Base-by-base conservation (phyloP, 2,113 vertebrate species). In the Coryphaenoides rupestris region DNA sequence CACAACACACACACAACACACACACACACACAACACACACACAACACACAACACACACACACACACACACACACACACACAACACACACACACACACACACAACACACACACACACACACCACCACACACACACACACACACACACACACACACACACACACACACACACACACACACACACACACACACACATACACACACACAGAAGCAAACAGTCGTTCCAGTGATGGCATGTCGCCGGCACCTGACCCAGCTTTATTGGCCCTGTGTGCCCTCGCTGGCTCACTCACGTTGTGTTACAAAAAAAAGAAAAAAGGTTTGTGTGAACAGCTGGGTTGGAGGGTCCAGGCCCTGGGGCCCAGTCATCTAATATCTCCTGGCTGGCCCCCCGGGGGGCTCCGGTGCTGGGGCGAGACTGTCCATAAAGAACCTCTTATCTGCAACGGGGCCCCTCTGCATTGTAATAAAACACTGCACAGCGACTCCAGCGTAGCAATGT, bases 301-400 rank as follows among this genome's bases (percentile, higher is more conserved):
- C n/a, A n/a, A n/a, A n/a, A n/a, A n/a, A n/a, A n/a, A 74, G 68
- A 66, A 64, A 84, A 72, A 61, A 68, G 65, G 78, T 87, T 85
- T 89, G 88, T 90, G 78, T 91, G 83, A 86, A 89, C 87, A 90
- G 88, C 88, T 89, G 87, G 82, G 77, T 47, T 71, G 52, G 64
- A 72, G 74, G 69, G 75, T 69, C 60, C 65, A 75, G 77, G 75
- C 78, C 74, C 72, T 84, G 71, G 68, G 68, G 60, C 69, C 23
- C 57, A 26, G 80, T 77, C 85, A 86, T 82, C 77, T 73, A 84
- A 84, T 84, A 84, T 82, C 82, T 84, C 66, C 72, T 74, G 74
- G 69, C 79, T 79, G 65, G 75, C 71, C 52, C 81, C 78, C 23
- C n/a, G n/a, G 55, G 73, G 76, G 79, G 76, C 75, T 75, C 63